Evolutionary conservation across 2,797 vertebrate genomes (phyloP).

Genomic region (Pteronotus mesoamericanus): DNA sequence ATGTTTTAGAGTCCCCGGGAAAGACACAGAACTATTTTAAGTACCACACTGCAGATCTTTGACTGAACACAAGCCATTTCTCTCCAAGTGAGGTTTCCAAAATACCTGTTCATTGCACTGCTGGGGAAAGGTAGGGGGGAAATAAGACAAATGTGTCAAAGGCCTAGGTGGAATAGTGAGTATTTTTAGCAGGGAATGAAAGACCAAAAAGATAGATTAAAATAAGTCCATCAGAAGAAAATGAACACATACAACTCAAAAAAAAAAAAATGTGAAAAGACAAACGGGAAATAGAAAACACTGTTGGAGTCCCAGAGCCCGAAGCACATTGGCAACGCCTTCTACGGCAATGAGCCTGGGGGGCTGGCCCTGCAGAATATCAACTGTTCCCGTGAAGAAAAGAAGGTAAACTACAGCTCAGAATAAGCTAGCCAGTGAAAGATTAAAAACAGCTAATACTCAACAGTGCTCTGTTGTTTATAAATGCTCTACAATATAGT

Average conservation of each 20-base stretch:
- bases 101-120: neutral
- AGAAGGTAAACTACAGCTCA: slow-evolving; percentile 29
- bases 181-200: slow-evolving; percentile 9
- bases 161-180: neutral
- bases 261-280: slow-evolving; percentile 49
- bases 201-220: slow-evolving; percentile 11
- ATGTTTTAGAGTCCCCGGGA: neutral
- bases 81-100: slow-evolving; percentile 1
- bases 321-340: neutral
- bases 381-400: slow-evolving; percentile 25
- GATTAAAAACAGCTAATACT: neutral
- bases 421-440: slow-evolving; percentile 49
- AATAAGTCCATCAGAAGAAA: slow-evolving; percentile 41
- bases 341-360: slow-evolving; percentile 33
- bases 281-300: slow-evolving; percentile 34
- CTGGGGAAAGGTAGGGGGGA: neutral
- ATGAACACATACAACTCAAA: slow-evolving; percentile 53
- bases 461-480: neutral
- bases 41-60: neutral
- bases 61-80: slow-evolving; percentile 34
- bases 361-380: neutral
- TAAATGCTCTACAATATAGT: neutral
- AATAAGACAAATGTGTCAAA: slow-evolving; percentile 8
- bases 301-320: neutral
- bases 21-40: slow-evolving; percentile 2